These are phyloP conservation scores for Troglohyphantes excavatus DNA, from an alignment of 2,888 invertebrate species.

Conservation along the genomic window DNA sequence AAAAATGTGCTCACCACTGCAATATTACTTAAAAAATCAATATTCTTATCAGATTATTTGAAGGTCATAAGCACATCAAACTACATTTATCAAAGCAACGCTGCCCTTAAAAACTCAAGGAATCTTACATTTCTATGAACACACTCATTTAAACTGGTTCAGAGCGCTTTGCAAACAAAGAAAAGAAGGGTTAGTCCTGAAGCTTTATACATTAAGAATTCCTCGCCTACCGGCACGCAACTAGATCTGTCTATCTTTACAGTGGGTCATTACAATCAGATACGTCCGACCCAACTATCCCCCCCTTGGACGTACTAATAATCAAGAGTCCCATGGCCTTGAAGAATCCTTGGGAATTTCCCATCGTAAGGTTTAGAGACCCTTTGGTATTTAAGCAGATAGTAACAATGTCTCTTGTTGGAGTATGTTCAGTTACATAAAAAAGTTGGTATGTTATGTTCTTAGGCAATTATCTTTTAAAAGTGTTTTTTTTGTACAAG, in stretches of 20 bases:
- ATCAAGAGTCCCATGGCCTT: constrained; percentile 42
- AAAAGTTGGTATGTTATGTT: no score
- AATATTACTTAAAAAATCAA: no score
- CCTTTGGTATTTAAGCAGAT: background rate
- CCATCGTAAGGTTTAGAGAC: constrained; percentile 62
- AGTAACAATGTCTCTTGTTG: background rate
- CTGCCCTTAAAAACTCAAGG: no score
- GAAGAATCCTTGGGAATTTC: constrained; percentile 65
- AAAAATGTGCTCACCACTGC: no score
- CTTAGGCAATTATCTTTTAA: no score
- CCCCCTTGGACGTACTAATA: background rate
- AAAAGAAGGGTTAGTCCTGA: background rate
- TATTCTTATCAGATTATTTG: no score
- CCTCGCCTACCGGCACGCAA: background rate
- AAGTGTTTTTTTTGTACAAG: no score
- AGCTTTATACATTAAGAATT: background rate
- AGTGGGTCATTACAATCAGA: constrained; percentile 12
- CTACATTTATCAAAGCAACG: no score
- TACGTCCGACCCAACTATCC: background rate
- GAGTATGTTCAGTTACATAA: background rate
- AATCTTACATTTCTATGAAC: no score
- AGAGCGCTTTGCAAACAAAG: no score
- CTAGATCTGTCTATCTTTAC: constrained; percentile 5
- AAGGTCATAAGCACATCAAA: no score
- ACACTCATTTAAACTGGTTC: no score